These are phyloP conservation scores for Mirza zaza DNA, from an alignment of 2,113 vertebrate species.

Conservation along the genomic window DNA sequence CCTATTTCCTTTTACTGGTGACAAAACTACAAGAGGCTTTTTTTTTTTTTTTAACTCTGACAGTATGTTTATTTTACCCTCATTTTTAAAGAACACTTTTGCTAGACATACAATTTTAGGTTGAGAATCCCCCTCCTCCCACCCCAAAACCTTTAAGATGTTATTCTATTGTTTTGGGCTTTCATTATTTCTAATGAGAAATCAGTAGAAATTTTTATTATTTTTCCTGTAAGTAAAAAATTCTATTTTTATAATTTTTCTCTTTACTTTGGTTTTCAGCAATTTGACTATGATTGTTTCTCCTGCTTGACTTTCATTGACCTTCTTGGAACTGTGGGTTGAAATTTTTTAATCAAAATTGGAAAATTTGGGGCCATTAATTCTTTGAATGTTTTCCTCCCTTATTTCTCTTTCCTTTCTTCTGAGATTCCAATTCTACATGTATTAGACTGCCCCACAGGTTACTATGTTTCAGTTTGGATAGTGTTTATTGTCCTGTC, in stretches of 20 bases:
- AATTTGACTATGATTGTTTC: neutral
- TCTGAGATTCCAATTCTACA: neutral
- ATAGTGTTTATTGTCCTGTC: neutral
- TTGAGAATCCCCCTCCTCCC: neutral
- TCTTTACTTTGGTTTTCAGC: neutral
- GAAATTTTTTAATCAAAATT: neutral
- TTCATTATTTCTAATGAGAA: neutral
- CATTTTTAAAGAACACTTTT: neutral
- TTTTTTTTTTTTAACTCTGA: neutral
- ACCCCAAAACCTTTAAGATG: too few species aligned
- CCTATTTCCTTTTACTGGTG: neutral
- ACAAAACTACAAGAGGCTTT: neutral
- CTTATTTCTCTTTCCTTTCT: neutral
- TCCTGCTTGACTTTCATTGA: neutral
- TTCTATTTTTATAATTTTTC: neutral
- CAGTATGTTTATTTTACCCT: neutral
- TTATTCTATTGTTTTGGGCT: neutral
- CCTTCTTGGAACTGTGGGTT: neutral
- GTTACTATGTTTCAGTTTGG: neutral
- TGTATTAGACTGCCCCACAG: neutral
- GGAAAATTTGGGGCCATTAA: neutral
- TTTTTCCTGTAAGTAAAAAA: neutral
- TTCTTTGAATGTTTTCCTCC: neutral
- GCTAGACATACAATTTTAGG: neutral
- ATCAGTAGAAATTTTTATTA: neutral